These are phyloP conservation scores for Calephelis virginiensis DNA, from an alignment of 1,140 invertebrate genomes.

Conservation along the genomic window DNA sequence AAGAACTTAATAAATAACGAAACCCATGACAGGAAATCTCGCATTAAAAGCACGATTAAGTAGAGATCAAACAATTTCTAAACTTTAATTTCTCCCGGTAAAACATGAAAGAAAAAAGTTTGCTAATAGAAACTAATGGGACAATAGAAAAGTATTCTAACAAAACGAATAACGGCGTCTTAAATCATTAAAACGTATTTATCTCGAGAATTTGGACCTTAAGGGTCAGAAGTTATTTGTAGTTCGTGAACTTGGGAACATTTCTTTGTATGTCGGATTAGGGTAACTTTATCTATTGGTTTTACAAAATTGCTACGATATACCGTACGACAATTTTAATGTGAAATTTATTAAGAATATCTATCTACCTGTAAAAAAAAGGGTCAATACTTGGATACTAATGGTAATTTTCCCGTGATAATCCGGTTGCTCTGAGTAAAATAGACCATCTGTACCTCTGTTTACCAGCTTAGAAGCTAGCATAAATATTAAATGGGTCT, in stretches of 20 bases:
- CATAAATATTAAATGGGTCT: too few relatives aligned
- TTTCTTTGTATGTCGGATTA: constrained; percentile 4
- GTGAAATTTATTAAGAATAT: too few relatives aligned
- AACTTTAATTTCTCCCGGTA: constrained; percentile 10
- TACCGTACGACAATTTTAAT: too few relatives aligned
- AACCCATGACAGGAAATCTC: too few relatives aligned
- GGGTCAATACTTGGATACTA: too few relatives aligned
- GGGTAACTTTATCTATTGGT: constrained; percentile 9
- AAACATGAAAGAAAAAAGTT: constrained; percentile 16
- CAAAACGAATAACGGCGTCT: constrained; percentile 15
- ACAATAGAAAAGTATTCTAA: constrained; percentile 14
- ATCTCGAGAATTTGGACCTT: constrained; percentile 12
- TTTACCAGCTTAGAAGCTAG: too few relatives aligned
- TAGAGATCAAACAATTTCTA: constrained; percentile 5
- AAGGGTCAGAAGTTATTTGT: constrained; percentile 14
- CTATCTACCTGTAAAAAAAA: too few relatives aligned
- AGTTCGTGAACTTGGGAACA: not conserved
- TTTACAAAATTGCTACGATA: not conserved
- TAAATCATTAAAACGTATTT: constrained; percentile 14
- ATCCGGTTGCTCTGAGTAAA: too few relatives aligned
- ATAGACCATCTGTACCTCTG: too few relatives aligned
- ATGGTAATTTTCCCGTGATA: too few relatives aligned
- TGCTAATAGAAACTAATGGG: constrained; percentile 7
- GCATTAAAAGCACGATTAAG: too few relatives aligned
- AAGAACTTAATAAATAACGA: too few relatives aligned